Evolutionary conservation across 2,113 vertebrate genomes (phyloP), one percentile per base, ranked within the genome.

Genomic region (Hiodon tergisus): DNA sequence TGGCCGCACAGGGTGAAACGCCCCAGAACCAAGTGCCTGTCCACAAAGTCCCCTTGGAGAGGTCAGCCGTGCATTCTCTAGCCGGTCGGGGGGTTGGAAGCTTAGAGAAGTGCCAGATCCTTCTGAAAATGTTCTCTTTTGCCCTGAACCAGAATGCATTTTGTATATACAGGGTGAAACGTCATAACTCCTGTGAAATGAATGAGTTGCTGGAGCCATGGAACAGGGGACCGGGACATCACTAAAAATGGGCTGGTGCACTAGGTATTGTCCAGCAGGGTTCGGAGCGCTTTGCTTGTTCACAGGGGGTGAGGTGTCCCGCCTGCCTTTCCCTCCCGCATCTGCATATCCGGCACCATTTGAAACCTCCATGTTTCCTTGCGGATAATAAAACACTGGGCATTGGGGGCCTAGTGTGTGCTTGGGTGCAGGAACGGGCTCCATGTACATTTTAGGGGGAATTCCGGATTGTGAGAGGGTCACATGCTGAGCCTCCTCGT

Each of bases 371-470:
- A 78, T 74, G 74, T 87, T 85, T 73, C 84, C 84, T 74, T 91
- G 84, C 7, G 91, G 78, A 73, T 89, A 94, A 52, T 92, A 89
- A 79, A 91, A 81, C 53, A 84, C 70, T 52, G 87, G 86, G 51
- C 89, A 85, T 52, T 88, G 88, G 13, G 88, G 79, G 14, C 88
- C 77, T 14, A 90, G 87, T 0, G 89, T 86, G 83, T 92, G 95
- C 67, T 85, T 77, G 78, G 59, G 82, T 2, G 87, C 81, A 58
- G 89, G 80, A 16, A 31, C 57, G 73, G 77, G 75, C 47, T 94
- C 92, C 82, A 70, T 87, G 84, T 86, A 93, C 50, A 78, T 78
- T 1, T 89, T 80, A 5, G 76, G 61, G 3, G 77, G 71, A 31
- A 82, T 52, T 13, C 74, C 77, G 78, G 3, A 82, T 74, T 67